A percentile compares a stretch with the other conserved stretches of the same genome.
Conservation (phyloP, 2,113 vertebrate genomes). For the Hydrolagus affinis region DNA sequence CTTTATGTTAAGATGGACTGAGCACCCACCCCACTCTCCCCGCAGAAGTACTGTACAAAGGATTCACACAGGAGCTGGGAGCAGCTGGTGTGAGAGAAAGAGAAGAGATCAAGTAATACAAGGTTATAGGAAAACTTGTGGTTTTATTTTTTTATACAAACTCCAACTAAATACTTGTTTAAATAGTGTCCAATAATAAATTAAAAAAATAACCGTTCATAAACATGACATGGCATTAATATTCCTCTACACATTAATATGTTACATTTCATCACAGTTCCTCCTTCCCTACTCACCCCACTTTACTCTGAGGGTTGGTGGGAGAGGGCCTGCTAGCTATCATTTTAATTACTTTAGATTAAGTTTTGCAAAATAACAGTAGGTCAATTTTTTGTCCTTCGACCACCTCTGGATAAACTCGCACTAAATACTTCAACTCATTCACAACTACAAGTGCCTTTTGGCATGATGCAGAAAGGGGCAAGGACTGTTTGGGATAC, state of each 20-base stretch:
- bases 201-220: slow-evolving; percentile 32
- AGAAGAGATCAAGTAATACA: background rate
- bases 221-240: slow-evolving; percentile 31
- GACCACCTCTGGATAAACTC: background rate
- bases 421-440: slow-evolving; percentile 10
- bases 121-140: slow-evolving; percentile 23
- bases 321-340: slow-evolving; percentile 26
- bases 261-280: background rate
- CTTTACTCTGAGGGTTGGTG: background rate
- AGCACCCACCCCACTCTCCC: too few species aligned
- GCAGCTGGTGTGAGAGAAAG: background rate
- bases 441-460: background rate
- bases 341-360: slow-evolving; percentile 14
- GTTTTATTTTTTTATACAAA: slow-evolving; percentile 32
- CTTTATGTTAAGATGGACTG: too few species aligned
- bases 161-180: slow-evolving; percentile 32
- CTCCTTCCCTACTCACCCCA: background rate
- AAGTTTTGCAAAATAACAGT: slow-evolving; percentile 21
- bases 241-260: slow-evolving; percentile 32
- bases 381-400: slow-evolving; percentile 8
- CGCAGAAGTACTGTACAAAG: too few species aligned
- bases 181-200: slow-evolving; percentile 32
- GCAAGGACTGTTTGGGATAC: background rate
- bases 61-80: background rate
- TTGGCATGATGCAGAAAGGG: background rate